These are phyloP conservation scores for Spondyliosoma cantharus DNA, from an alignment of 2,797 vertebrate genomes.

Conservation along the genomic window DNA sequence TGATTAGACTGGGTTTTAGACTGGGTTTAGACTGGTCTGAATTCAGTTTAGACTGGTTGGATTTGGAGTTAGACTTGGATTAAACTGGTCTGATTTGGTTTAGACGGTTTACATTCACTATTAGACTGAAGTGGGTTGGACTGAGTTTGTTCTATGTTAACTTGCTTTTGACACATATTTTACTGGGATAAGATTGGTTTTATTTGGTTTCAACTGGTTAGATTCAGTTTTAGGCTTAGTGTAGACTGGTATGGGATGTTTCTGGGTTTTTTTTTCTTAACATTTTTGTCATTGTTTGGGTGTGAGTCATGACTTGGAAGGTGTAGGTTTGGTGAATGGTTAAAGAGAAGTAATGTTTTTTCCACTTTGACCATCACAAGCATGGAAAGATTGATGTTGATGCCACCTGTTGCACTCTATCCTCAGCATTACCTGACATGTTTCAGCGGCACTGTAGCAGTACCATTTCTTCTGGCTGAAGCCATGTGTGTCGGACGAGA, in stretches of 20 bases:
- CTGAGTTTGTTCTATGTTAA: no score
- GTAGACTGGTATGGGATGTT: no score
- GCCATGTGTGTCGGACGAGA: constrained; percentile 94
- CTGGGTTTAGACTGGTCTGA: neutral
- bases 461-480: constrained; percentile 95
- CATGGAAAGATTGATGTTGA: neutral
- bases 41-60: no score
- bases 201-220: no score
- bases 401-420: neutral
- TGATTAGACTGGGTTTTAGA: neutral
- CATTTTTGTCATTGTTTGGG: no score
- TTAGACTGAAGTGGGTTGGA: no score
- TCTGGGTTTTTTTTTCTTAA: no score
- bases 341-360: neutral
- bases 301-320: no score
- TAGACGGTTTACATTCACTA: no score
- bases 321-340: neutral
- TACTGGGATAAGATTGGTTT: no score
- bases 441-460: constrained; percentile 96
- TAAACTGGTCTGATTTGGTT: neutral
- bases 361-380: neutral
- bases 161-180: no score
- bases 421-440: constrained; percentile 97
- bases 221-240: no score
- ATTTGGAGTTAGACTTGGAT: neutral